These are phyloP conservation scores for Falco rusticolus DNA, from an alignment of 2,797 vertebrate genomes.

Conservation along the genomic window DNA sequence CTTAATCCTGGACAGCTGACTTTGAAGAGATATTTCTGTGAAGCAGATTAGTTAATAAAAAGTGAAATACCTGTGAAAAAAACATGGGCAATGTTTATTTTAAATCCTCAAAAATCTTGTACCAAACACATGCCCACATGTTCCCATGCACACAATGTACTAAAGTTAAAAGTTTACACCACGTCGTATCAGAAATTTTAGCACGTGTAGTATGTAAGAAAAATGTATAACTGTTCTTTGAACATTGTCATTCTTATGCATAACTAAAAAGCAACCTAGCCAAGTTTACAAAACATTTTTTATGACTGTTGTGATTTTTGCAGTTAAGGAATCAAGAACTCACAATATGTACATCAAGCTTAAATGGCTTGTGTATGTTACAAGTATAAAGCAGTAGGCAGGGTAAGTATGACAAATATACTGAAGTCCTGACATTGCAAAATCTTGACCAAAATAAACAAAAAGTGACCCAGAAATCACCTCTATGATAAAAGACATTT, in stretches of 20 bases:
- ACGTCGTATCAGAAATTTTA: slow-evolving; percentile 16
- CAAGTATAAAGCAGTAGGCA: slow-evolving; percentile 67
- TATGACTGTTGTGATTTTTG: slow-evolving; percentile 52
- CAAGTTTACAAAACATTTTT: slow-evolving; percentile 64
- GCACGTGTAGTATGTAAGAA: slow-evolving; percentile 42
- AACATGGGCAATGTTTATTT: slow-evolving; percentile 12
- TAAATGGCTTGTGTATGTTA: slow-evolving; percentile 60
- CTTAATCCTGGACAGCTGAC: neutral
- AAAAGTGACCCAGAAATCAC: slow-evolving; percentile 38
- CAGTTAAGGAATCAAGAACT: slow-evolving; percentile 52
- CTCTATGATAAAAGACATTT: slow-evolving; percentile 67
- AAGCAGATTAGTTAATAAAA: slow-evolving; percentile 9
- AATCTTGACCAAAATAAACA: slow-evolving; percentile 56
- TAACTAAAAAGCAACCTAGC: slow-evolving; percentile 62
- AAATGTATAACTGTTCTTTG: slow-evolving; percentile 46
- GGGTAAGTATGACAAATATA: slow-evolving; percentile 43
- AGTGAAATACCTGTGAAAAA: neutral
- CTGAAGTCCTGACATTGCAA: slow-evolving; percentile 53
- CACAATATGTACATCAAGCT: slow-evolving; percentile 63
- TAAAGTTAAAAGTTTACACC: slow-evolving; percentile 38
- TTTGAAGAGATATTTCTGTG: neutral
- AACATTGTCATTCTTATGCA: slow-evolving; percentile 41
- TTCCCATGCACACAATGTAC: neutral
- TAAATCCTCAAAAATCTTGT: slow-evolving; percentile 18
- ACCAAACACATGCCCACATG: neutral